Evolutionary conservation across 2,888 invertebrate genomes (phyloP).

Genomic region (Amblyteles armatorius): DNA sequence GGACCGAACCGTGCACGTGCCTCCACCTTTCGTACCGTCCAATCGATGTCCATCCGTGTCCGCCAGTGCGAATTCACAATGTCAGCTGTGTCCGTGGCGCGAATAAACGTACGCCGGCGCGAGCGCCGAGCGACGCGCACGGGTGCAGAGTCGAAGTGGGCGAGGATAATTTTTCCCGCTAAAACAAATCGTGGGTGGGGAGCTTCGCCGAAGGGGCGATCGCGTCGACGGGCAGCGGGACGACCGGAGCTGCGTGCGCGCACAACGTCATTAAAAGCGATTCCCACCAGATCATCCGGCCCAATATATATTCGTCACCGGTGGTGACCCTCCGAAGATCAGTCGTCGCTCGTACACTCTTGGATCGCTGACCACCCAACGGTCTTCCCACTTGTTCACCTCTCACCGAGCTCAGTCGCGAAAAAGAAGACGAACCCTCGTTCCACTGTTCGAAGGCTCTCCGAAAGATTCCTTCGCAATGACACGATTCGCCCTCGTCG

Average conservation of each 20-base stretch:
- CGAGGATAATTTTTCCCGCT: slow-evolving; percentile 74
- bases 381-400: background rate
- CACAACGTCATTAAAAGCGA: slow-evolving; percentile 74
- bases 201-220: slow-evolving; percentile 31
- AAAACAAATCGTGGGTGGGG: slow-evolving; percentile 69
- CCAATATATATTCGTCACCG: slow-evolving; percentile 69
- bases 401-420: too few relatives aligned
- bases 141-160: slow-evolving; percentile 18
- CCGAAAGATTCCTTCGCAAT: slow-evolving; percentile 36
- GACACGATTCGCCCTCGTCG: slow-evolving; percentile 45
- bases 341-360: slow-evolving; percentile 60
- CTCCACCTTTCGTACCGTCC: background rate
- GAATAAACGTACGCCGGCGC: background rate
- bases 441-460: background rate
- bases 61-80: background rate
- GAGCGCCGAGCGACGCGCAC: background rate
- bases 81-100: background rate
- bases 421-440: background rate
- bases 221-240: background rate
- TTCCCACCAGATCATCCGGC: slow-evolving; percentile 77
- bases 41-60: background rate
- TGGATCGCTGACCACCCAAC: slow-evolving; percentile 25
- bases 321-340: slow-evolving; percentile 54
- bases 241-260: slow-evolving; percentile 63
- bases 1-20: background rate